A percentile compares a stretch with the other conserved stretches of the same genome.
phyloP scores from a whole-genome alignment of 2,888 invertebrate genomes.

The Keiferia lycopersicella region DNA sequence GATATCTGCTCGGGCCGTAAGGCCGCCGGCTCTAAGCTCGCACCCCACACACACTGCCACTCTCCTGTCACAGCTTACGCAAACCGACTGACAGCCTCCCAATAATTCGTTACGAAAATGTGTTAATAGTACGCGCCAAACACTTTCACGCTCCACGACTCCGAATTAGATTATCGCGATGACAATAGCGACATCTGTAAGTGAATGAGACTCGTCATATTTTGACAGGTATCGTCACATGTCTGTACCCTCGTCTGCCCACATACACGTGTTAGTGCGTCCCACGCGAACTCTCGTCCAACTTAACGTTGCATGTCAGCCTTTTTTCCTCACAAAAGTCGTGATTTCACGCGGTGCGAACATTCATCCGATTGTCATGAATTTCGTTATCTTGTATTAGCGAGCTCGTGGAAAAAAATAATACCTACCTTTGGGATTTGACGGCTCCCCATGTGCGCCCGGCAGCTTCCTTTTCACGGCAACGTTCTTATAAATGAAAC shows the following conservation, averaged over 20 bases:
- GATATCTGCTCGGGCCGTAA: conserved; percentile 29
- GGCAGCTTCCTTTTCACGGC: conserved; percentile 77
- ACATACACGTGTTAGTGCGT: conserved; percentile 74
- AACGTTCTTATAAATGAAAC: conserved; percentile 68
- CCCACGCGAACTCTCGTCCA: conserved; percentile 56
- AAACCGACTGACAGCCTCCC: conserved; percentile 76
- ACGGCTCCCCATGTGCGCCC: conserved; percentile 75
- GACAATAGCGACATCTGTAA: conserved; percentile 78
- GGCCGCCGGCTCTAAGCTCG: conserved; percentile 41
- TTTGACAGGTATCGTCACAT: conserved; percentile 77
- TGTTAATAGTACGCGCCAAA: conserved; percentile 70
- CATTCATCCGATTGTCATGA: conserved; percentile 77
- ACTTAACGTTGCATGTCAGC: conserved; percentile 54
- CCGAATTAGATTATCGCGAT: conserved; percentile 75
- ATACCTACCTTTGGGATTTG: conserved; percentile 79
- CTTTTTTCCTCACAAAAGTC: conserved; percentile 69
- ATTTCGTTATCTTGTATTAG: conserved; percentile 78
- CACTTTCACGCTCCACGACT: conserved; percentile 76
- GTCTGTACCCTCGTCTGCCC: conserved; percentile 71
- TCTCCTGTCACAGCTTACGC: conserved; percentile 80
- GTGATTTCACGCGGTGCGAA: conserved; percentile 80
- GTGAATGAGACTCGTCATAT: conserved; percentile 75
- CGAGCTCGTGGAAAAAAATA: conserved; percentile 74
- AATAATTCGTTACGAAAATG: conserved; percentile 79
- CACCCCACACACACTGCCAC: conserved; percentile 71